Base-by-base conservation (phyloP, 1,140 invertebrate species). In the Cylas formicarius region DNA sequence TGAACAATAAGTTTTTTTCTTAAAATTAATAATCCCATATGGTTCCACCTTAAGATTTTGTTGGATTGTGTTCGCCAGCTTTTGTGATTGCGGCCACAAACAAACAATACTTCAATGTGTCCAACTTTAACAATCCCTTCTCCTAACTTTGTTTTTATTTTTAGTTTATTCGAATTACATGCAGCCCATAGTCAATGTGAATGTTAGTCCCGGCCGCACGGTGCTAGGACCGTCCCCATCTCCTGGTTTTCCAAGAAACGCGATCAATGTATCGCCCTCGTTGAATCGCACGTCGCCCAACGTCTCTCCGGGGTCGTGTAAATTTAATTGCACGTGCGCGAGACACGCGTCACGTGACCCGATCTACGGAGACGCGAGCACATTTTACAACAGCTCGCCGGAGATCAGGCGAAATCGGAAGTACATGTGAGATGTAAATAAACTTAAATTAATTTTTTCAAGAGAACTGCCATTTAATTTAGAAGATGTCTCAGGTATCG, bases 171-270 rank as follows among this genome's bases (percentile, higher is more conserved):
- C 58, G 1, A 42, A 48, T n/a, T 63, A 56, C 22, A 52, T 61
- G 45, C 61, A 61, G 46, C 61, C 61, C 4, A 41, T 63, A 22
- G 58, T 62, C 5, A 56, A 59, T 32, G 60, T 63, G 1, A 61
- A 59, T 37, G 50, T 63, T 8, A 34, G 49, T 40, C 35, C 49
- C 10, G 13, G 28, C 5, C 35, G 21, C 18, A 23, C 27, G 10
- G 27, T n/a, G n/a, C n/a, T n/a, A n/a, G n/a, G n/a, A n/a, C n/a
- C 48, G 7, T 41, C 26, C 9, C 10, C 37, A 13, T 40, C 37
- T 28, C 31, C 44, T 9, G 42, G 23, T 13, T 24, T 36, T 17
- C 32, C 36, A 1, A 47, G 31, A 23, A 38, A 22, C 33, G 22
- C 42, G 21, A 27, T 22, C 3, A 42, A 34, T 19, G 16, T 23